Base-by-base conservation (phyloP, 2,113 vertebrate species). In the Aspiorhynchus laticeps region DNA sequence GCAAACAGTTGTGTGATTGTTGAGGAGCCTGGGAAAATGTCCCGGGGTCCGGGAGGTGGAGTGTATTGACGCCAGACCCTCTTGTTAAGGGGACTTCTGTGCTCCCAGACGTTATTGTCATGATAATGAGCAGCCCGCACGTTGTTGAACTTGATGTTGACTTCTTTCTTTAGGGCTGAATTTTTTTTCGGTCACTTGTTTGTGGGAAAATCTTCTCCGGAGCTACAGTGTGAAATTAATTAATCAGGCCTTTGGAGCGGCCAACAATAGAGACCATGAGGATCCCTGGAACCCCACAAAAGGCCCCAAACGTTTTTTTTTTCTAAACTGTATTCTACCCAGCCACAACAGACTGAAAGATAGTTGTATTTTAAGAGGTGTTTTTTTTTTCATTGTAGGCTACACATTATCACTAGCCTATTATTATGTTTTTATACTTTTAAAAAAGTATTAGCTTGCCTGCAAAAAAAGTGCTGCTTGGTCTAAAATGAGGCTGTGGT, bases 61-160 rank as follows among this genome's bases (percentile, higher is more conserved):
- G 92, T 92, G 95, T 95, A 93, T 95, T 93, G 94, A 95, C 94
- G 93, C 94, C 95, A 93, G 93, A 92, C 92, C 91, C 95, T 95
- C 95, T 96, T 95, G 94, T 95, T 95, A 92, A 94, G 92, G 89
- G 93, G 93, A 94, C 94, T 92, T 93, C 92, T 94, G 94, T 92
- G 94, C 95, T 93, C 93, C 94, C 95, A 96, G 96, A 96, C 96
- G 93, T 88, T 88, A 96, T 97, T 97, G 95, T 97, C 90, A 97
- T 97, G 96, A 77, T 96, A 97, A 97, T 96, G 28, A 93, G 91
- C 87, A 84, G 89, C 93, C 94, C 93, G 95, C 95, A 94, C 93
- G 96, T 94, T 95, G 96, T 97, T 97, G 97, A 97, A 97, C 97
- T 97, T 97, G 97, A 96, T 96, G 95, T 97, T 96, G 96, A 96